Conservation (phyloP, 2,797 vertebrate species). For the Gallinago nigripennis region DNA sequence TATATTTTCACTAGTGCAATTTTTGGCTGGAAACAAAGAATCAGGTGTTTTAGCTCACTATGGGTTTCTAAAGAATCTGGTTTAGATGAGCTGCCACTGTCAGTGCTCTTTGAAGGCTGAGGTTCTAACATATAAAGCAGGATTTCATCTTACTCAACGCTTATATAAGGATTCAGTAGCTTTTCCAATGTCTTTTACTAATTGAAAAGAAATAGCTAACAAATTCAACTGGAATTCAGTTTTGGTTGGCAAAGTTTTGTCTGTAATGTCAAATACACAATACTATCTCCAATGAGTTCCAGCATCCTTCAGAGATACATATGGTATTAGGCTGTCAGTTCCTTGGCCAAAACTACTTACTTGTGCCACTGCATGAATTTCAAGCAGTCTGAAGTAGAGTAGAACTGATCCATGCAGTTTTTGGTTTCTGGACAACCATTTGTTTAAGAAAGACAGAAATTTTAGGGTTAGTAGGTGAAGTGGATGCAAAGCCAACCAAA, state of each 20-base stretch:
- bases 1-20: neutral
- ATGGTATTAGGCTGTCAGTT: neutral
- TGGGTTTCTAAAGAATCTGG: neutral
- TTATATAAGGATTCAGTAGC: neutral
- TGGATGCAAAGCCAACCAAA: slow-evolving; percentile 9
- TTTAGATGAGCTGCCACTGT: neutral
- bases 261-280: neutral
- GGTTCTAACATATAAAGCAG: neutral
- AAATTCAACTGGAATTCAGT: neutral
- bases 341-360: neutral
- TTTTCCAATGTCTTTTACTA: neutral
- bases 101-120: neutral
- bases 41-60: neutral
- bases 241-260: neutral
- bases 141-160: neutral
- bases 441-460: neutral
- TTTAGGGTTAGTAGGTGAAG: neutral
- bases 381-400: neutral
- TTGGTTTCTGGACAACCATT: slow-evolving; percentile 3
- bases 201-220: neutral
- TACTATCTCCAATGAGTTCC: neutral
- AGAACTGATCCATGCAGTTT: neutral
- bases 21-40: slow-evolving; percentile 3
- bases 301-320: neutral
- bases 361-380: neutral